These are phyloP conservation scores for Anagyrus pseudococci DNA, from an alignment of 2,888 invertebrate genomes.

Conservation along the genomic window DNA sequence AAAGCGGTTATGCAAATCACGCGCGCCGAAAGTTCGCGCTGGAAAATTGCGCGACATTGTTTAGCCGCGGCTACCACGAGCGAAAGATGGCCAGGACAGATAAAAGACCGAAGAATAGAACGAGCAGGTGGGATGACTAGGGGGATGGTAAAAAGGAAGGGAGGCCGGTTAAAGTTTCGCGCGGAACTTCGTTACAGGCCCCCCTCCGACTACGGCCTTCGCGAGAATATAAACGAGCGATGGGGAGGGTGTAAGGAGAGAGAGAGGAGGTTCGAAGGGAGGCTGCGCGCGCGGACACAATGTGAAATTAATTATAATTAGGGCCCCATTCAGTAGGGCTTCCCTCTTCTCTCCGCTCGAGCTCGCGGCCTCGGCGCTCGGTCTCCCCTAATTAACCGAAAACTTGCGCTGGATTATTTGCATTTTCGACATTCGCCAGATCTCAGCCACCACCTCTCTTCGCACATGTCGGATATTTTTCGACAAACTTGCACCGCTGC, in stretches of 20 bases:
- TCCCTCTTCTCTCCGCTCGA: conserved; percentile 39
- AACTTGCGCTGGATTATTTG: conserved; percentile 33
- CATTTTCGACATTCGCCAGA: conserved; percentile 18
- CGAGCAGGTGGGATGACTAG: no score
- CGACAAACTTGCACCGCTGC: no score
- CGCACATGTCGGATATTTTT: no score
- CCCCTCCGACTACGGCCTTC: neutral
- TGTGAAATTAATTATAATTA: conserved; percentile 58
- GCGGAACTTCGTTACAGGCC: conserved; percentile 14
- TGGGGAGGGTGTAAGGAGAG: no score
- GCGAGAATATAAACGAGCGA: conserved; percentile 29
- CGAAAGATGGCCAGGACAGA: conserved; percentile 10
- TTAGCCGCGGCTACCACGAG: conserved; percentile 19
- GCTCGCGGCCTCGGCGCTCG: conserved; percentile 32
- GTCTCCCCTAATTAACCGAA: conserved; percentile 37
- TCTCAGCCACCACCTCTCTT: neutral
- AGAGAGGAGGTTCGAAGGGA: no score
- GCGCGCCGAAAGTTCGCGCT: neutral
- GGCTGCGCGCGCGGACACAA: conserved; percentile 50
- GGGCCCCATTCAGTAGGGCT: conserved; percentile 53
- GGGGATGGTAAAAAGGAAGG: neutral
- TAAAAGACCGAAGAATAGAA: neutral
- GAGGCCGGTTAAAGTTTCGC: conserved; percentile 13
- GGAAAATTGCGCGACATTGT: conserved; percentile 27
- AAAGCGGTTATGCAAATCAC: conserved; percentile 34